phyloP scores from a whole-genome alignment of 2,888 invertebrate species.

The Andrena fulva region DNA sequence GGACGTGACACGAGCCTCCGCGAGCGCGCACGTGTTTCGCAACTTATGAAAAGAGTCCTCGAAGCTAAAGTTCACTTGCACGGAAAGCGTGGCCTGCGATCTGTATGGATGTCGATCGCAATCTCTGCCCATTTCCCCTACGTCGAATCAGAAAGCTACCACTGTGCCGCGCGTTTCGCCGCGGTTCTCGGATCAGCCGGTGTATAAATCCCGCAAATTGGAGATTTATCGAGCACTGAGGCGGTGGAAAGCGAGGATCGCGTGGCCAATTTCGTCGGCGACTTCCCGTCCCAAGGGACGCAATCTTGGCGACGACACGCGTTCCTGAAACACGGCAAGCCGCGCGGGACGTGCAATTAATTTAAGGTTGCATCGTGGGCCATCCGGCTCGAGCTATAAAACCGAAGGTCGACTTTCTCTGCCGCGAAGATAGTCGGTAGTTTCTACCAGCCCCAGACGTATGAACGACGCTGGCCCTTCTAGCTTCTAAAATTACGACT shows the following conservation, averaged over 20 bases:
- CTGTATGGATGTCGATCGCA: background rate
- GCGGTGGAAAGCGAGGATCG: background rate
- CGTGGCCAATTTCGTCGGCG: background rate
- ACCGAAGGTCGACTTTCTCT: slow-evolving; percentile 44
- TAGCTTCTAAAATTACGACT: slow-evolving; percentile 61
- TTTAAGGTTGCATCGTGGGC: slow-evolving; percentile 36
- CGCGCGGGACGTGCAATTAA: slow-evolving; percentile 44
- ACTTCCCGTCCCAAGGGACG: background rate
- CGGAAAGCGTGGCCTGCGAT: background rate
- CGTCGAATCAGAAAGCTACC: too few relatives aligned
- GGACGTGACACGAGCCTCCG: background rate
- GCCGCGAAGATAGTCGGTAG: slow-evolving; percentile 12
- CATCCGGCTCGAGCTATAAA: slow-evolving; percentile 38
- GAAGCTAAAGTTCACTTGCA: background rate
- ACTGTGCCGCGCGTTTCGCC: too few relatives aligned
- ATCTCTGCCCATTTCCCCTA: too few relatives aligned
- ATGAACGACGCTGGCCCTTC: slow-evolving; percentile 45
- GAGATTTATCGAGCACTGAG: background rate
- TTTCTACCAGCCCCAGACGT: slow-evolving; percentile 14
- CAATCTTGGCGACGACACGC: background rate
- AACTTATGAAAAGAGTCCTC: background rate
- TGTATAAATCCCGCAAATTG: background rate
- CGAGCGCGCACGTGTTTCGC: too few relatives aligned
- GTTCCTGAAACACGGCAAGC: background rate
- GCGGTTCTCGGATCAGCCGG: background rate